These are phyloP conservation scores for Euplagia quadripunctaria DNA, from an alignment of 2,888 invertebrate species.

Conservation along the genomic window DNA sequence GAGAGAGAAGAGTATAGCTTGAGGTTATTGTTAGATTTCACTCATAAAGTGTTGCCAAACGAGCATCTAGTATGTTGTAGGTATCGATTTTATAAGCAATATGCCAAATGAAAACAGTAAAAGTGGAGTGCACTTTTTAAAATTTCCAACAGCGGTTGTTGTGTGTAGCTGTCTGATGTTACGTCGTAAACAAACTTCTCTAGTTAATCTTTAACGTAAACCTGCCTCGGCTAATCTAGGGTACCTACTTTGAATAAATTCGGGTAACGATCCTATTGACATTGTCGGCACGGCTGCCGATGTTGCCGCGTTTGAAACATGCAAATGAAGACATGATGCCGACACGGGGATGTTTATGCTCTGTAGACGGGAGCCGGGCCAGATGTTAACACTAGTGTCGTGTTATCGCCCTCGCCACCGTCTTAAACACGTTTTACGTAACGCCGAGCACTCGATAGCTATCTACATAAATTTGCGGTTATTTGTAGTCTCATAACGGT, in stretches of 20 bases:
- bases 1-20: slow-evolving; percentile 58
- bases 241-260: slow-evolving; percentile 71
- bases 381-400: slow-evolving; percentile 78
- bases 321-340: slow-evolving; percentile 83
- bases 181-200: slow-evolving; percentile 35
- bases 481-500: slow-evolving; percentile 79
- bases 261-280: slow-evolving; percentile 71
- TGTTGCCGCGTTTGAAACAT: slow-evolving; percentile 70
- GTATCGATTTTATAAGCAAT: slow-evolving; percentile 77
- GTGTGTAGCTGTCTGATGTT: slow-evolving; percentile 8
- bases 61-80: slow-evolving; percentile 73
- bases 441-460: slow-evolving; percentile 77
- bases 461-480: slow-evolving; percentile 84
- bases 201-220: slow-evolving; percentile 50
- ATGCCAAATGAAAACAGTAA: slow-evolving; percentile 71
- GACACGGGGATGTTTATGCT: slow-evolving; percentile 75
- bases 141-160: slow-evolving; percentile 35
- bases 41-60: slow-evolving; percentile 77
- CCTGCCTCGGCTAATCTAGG: slow-evolving; percentile 44
- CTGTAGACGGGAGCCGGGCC: slow-evolving; percentile 62
- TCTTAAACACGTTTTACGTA: slow-evolving; percentile 81
- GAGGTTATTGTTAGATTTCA: slow-evolving; percentile 73
- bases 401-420: slow-evolving; percentile 72
- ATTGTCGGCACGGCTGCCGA: slow-evolving; percentile 68
- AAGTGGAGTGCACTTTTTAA: slow-evolving; percentile 71